Evolutionary conservation across 2,888 invertebrate genomes (phyloP), one percentile per base, ranked within the genome.

Genomic region (Hypsopygia costalis): DNA sequence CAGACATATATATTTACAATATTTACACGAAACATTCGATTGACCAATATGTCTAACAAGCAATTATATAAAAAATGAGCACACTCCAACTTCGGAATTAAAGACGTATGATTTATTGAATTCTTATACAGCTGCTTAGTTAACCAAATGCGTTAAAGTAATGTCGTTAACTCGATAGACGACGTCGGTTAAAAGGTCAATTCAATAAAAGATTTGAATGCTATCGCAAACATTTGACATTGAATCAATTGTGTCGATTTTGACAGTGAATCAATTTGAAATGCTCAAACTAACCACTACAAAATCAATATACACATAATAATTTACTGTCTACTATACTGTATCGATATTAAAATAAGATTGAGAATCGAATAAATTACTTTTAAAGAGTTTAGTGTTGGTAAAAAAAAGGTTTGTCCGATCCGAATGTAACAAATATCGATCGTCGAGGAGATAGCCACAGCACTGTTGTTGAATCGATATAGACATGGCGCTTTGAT

Each of bases 401-500:
- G 60, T 49, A 69, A 62, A 68, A 66, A 63, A 46, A 33, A 11
- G 52, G 46, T 55, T 71, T 81, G 66, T 77, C 69, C 55, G 62
- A 65, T 65, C 58, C 63, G 66, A 80, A 79, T 71, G 76, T 77
- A 77, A 86, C 81, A 80, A 83, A 83, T 82, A 82, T 81, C 76
- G 85, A 87, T 86, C 77, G 79, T 76, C 62, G 55, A 57, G 52
- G 46, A 78, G 87, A 87, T 86, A 83, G 81, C 77, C 69, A 43
- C 69, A 68, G 73, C 69, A 57, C 73, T 63, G 69, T 83, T 80
- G 82, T 82, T 77, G 80, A 73, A 81, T 81, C 77, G 81, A 82
- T 82, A 79, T 71, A 75, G 81, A 86, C 86, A 81, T 76, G 83
- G 79, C 66, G 78, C 76, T 82, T 82, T 86, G 87, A 86, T 87